Evolutionary conservation across 2,888 invertebrate species (phyloP).

Genomic region (Mesopsocus fuscifrons): DNA sequence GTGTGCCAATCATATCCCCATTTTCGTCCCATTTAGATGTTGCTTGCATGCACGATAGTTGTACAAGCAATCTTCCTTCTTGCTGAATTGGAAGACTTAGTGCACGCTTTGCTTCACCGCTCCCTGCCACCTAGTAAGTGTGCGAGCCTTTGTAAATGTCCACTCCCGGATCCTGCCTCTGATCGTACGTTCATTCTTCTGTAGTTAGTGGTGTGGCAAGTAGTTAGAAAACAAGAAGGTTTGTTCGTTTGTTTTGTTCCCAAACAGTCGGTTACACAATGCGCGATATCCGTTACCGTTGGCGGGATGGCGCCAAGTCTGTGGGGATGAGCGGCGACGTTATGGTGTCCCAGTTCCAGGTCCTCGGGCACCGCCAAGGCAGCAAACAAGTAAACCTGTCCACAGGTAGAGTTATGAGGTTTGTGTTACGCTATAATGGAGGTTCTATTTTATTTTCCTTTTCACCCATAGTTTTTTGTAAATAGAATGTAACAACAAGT

Average conservation of each 20-base stretch:
- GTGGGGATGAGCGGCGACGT: constrained; percentile 91
- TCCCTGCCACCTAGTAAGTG: no score
- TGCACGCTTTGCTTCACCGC: no score
- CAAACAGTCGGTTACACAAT: constrained; percentile 86
- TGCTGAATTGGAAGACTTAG: no score
- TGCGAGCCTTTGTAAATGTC: no score
- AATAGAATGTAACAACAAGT: constrained; percentile 9
- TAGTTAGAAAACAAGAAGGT: constrained; percentile 19
- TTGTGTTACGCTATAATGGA: constrained; percentile 9
- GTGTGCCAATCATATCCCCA: no score
- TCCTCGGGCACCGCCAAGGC: constrained; percentile 89
- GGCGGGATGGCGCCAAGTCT: constrained; percentile 82
- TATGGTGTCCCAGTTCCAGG: constrained; percentile 92
- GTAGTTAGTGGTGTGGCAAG: constrained; percentile 5
- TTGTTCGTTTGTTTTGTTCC: constrained; percentile 28
- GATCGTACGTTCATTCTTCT: no score
- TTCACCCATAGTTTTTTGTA: not conserved
- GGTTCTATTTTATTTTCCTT: no score
- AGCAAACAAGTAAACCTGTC: constrained; percentile 85
- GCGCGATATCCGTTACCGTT: constrained; percentile 93
- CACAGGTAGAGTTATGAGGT: constrained; percentile 53
- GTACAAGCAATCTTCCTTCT: no score
- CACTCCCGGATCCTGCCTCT: no score
- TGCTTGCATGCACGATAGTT: no score
- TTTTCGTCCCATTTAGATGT: no score